These are phyloP conservation scores for Actinia equina DNA, from an alignment of 64 coral and sea anemone genomes.

Conservation along the genomic window DNA sequence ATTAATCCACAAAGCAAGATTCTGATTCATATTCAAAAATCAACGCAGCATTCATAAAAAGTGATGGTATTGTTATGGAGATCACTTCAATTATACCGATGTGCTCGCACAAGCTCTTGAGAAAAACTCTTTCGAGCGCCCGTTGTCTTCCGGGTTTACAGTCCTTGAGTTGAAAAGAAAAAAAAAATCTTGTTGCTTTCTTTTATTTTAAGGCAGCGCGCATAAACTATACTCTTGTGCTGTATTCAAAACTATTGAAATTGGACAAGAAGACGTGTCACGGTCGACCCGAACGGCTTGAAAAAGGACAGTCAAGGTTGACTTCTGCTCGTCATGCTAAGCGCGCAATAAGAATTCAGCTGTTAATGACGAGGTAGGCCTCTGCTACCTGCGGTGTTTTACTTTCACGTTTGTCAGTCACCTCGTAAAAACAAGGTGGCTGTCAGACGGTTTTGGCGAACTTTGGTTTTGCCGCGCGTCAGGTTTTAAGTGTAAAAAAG, in stretches of 20 bases:
- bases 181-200: constrained; percentile 6
- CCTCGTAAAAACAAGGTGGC: neutral
- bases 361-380: neutral
- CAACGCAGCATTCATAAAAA: constrained; percentile 57
- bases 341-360: neutral
- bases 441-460: neutral
- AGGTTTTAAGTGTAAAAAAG: neutral
- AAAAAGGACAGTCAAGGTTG: constrained; percentile 16
- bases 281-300: neutral
- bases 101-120: neutral
- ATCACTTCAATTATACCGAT: constrained; percentile 29
- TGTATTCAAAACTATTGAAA: constrained; percentile 10
- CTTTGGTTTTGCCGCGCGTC: neutral
- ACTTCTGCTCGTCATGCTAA: neutral
- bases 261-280: constrained; percentile 1
- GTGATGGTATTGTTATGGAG: constrained; percentile 63
- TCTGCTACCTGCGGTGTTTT: neutral
- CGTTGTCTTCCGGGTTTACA: neutral
- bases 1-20: constrained; percentile 35
- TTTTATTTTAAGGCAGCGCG: constrained; percentile 6
- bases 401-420: neutral
- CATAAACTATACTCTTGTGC: constrained; percentile 11
- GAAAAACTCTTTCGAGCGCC: neutral
- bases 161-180: neutral
- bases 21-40: constrained; percentile 63